Conservation (phyloP, 2,797 vertebrate genomes). For the Takifugu rubripes region DNA sequence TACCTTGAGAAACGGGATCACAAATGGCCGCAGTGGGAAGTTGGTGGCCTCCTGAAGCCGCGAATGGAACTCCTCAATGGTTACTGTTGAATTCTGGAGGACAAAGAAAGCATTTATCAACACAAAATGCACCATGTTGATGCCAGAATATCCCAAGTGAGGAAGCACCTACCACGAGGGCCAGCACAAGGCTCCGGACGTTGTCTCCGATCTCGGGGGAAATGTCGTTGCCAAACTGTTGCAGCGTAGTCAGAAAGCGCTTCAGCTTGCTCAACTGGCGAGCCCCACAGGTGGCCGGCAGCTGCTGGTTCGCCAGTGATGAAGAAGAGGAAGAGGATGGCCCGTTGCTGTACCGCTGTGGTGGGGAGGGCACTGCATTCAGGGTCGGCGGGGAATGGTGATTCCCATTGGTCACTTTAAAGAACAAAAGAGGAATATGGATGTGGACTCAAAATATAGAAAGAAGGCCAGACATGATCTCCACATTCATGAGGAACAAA, state of each 20-base stretch:
- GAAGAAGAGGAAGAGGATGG: slow-evolving; percentile 97
- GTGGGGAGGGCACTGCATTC: slow-evolving; percentile 94
- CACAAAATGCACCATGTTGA: neutral
- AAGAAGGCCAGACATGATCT: neutral
- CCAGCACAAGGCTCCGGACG: slow-evolving; percentile 92
- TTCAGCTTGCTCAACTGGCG: slow-evolving; percentile 98
- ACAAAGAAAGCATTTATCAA: slow-evolving; percentile 24
- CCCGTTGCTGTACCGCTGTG: slow-evolving; percentile 95
- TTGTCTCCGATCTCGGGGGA: slow-evolving; percentile 98
- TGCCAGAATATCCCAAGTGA: neutral
- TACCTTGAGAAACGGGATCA: slow-evolving; percentile 98
- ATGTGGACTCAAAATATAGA: neutral
- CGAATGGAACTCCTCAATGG: slow-evolving; percentile 98
- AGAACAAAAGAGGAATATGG: slow-evolving; percentile 9
- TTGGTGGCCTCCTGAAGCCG: slow-evolving; percentile 97
- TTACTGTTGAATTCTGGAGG: slow-evolving; percentile 92
- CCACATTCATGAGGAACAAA: neutral
- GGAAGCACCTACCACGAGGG: slow-evolving; percentile 84
- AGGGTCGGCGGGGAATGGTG: slow-evolving; percentile 94
- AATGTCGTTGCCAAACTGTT: slow-evolving; percentile 99
- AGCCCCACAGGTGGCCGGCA: slow-evolving; percentile 95
- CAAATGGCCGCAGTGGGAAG: slow-evolving; percentile 94
- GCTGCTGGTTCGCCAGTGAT: slow-evolving; percentile 94
- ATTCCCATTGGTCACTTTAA: slow-evolving; percentile 91
- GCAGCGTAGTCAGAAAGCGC: slow-evolving; percentile 96